Base-by-base conservation (phyloP, 2,797 vertebrate species). In the Danio kyathit region DNA sequence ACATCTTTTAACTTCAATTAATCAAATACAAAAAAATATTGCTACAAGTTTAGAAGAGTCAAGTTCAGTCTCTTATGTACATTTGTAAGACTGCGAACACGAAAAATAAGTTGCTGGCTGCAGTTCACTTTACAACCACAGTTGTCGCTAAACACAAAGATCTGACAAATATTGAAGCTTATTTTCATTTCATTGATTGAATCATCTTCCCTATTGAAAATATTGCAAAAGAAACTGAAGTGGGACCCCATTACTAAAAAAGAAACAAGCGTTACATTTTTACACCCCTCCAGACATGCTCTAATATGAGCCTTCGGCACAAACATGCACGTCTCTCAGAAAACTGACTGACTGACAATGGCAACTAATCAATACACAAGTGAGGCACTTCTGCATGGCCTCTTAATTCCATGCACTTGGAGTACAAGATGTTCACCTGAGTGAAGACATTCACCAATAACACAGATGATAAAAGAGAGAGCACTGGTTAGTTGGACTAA, bases 281-380 rank as follows among this genome's bases (percentile, higher is more conserved):
- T 54, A 88, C 88, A 88, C 88, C 88, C 89, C 88, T 74, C 81
- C 85, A 89, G 89, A 92, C 90, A 89, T 88, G 84, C 83, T 91
- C 93, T 94, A 92, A 95, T 95, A 93, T 94, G 93, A 92, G 94
- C 90, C 13, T 69, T 61, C 60, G 76, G 63, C 91, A 90, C 87
- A 94, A 88, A 75, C 93, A 94, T 94, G 95, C 92, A 93, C 96
- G 96, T 91, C 91, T 92, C 89, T 87, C 86, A 94, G 94, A 95
- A 94, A 94, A 94, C 92, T 94, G 94, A 94, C 93, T 94, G 95
- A 98, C 93, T 94, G 94, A 92, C 95, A 93, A 94, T 97, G 96
- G 96, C 96, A 98, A 95, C 93, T 96, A 97, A 96, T 97, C 96
- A 97, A 97, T 97, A 96, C 93, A 91, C 94, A 94, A 94, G 95